Conservation (phyloP, 2,888 invertebrate species). For the Gerris lacustris region DNA sequence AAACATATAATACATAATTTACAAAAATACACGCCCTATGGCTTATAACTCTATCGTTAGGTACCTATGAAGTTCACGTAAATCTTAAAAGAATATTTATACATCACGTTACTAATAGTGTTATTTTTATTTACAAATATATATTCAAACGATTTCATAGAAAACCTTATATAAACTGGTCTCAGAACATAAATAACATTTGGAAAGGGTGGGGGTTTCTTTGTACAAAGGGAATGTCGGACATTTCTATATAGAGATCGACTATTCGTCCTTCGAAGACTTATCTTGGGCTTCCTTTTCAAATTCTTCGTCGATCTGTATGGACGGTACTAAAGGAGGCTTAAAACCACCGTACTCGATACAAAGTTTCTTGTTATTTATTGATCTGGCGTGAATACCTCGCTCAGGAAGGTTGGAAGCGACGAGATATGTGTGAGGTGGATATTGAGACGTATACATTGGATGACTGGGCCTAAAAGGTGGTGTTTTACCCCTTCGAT, state of each 20-base stretch:
- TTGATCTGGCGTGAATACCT: slow-evolving; percentile 22
- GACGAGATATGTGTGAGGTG: slow-evolving; percentile 31
- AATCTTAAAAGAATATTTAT: neutral
- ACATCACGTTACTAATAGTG: neutral
- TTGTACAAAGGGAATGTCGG: neutral
- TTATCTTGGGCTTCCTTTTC: slow-evolving; percentile 8
- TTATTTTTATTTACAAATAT: neutral
- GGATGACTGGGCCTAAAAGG: slow-evolving; percentile 32
- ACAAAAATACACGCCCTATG: neutral
- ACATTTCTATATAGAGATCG: neutral
- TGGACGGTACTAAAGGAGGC: slow-evolving; percentile 66
- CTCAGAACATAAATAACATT: neutral
- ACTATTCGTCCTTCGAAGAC: neutral
- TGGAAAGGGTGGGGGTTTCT: neutral
- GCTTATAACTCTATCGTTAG: neutral
- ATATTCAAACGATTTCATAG: neutral
- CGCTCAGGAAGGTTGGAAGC: slow-evolving; percentile 24
- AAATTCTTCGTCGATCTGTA: slow-evolving; percentile 52
- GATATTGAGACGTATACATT: slow-evolving; percentile 31
- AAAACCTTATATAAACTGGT: neutral
- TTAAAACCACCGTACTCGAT: slow-evolving; percentile 70
- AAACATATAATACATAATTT: slow-evolving; percentile 3
- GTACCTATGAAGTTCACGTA: neutral
- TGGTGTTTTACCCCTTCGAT: slow-evolving; percentile 13
- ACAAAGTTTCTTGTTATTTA: slow-evolving; percentile 39